phyloP scores from a whole-genome alignment of 2,888 invertebrate genomes.

The Phaonia tiefii region DNA sequence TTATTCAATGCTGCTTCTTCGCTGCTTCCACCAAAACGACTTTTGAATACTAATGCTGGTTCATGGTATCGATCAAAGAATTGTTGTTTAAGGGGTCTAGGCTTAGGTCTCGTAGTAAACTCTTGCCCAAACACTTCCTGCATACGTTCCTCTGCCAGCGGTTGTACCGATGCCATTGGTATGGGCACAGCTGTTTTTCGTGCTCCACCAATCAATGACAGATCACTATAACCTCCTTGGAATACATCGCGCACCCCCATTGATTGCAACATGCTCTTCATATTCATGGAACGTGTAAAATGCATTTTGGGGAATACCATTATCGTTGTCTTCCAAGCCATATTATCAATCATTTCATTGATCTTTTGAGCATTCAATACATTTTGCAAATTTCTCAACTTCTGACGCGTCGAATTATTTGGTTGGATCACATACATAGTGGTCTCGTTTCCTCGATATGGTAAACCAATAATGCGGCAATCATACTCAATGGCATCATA shows the following conservation, averaged over 20 bases:
- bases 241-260: slow-evolving; percentile 86
- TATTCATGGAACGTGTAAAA: slow-evolving; percentile 83
- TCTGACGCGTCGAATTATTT: slow-evolving; percentile 80
- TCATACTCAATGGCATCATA: slow-evolving; percentile 77
- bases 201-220: slow-evolving; percentile 83
- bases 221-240: slow-evolving; percentile 83
- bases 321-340: slow-evolving; percentile 80
- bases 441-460: slow-evolving; percentile 84
- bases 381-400: slow-evolving; percentile 80
- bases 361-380: slow-evolving; percentile 80
- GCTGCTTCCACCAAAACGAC: slow-evolving; percentile 58
- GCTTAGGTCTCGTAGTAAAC: slow-evolving; percentile 12
- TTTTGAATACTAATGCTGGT: slow-evolving; percentile 61
- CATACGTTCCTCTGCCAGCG: background rate
- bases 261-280: slow-evolving; percentile 82
- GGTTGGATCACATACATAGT: slow-evolving; percentile 86
- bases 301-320: slow-evolving; percentile 88
- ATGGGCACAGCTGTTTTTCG: background rate
- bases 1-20: background rate
- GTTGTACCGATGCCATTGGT: background rate
- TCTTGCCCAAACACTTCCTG: background rate
- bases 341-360: slow-evolving; percentile 76
- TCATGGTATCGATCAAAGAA: slow-evolving; percentile 66
- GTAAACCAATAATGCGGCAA: slow-evolving; percentile 84
- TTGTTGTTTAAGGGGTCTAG: slow-evolving; percentile 8